These are phyloP conservation scores for Antheraea pernyi DNA, from an alignment of 1,140 invertebrate genomes.

Conservation along the genomic window DNA sequence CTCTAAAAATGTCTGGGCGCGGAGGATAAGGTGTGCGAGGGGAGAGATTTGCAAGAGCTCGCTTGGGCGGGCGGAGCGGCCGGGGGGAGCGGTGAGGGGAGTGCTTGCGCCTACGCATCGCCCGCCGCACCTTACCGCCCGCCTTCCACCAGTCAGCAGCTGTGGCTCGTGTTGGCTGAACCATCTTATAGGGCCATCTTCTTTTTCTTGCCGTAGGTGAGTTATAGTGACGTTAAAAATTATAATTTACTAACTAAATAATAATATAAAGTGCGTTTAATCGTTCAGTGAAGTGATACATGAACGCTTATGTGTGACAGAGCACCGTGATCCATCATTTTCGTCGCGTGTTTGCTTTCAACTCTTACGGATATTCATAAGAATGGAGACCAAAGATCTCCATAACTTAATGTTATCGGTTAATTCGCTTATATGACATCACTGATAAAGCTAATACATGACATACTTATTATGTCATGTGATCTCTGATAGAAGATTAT, in stretches of 20 bases:
- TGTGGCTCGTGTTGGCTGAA: conserved; percentile 78
- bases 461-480: conserved; percentile 14
- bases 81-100: conserved; percentile 29
- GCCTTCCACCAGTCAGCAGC: conserved; percentile 73
- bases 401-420: background rate
- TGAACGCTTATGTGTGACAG: conserved; percentile 24
- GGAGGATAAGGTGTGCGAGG: conserved; percentile 23
- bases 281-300: conserved; percentile 63
- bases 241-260: conserved; percentile 27
- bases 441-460: background rate
- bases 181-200: conserved; percentile 72
- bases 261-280: conserved; percentile 39
- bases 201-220: conserved; percentile 76
- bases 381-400: background rate
- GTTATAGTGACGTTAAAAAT: conserved; percentile 53
- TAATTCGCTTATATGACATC: background rate
- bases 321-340: conserved; percentile 39
- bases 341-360: conserved; percentile 17
- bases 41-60: conserved; percentile 20
- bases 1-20: conserved; percentile 69
- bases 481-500: conserved; percentile 9
- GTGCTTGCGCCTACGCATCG: conserved; percentile 58
- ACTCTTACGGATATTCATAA: conserved; percentile 14
- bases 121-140: conserved; percentile 70
- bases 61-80: conserved; percentile 22